Evolutionary conservation across 2,888 invertebrate genomes (phyloP), one percentile per base, ranked within the genome.

Genomic region (Metacarcinus magister): DNA sequence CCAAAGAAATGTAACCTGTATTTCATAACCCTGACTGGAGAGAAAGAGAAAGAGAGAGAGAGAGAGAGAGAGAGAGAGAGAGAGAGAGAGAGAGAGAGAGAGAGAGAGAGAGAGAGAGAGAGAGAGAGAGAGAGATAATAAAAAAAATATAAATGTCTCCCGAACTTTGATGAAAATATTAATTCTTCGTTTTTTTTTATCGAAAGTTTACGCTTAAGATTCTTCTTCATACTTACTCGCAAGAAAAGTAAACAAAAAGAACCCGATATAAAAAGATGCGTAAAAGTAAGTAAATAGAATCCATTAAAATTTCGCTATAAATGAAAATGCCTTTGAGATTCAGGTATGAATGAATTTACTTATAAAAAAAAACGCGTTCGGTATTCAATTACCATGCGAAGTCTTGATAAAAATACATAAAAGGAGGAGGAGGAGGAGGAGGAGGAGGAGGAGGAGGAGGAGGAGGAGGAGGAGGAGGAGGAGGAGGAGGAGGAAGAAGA

Each of bases 101-200:
- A 75, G 75, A 75, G 75, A 75, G 75, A 75, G 75, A 75, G 75
- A 90, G 90, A 90, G 90, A 90, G 90, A 90, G 90, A 90, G 90
- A 90, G 90, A 90, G 67, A 67, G 67, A 67, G 67, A 67, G 67
- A 67, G 23, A 23, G 67, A 75, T n/a, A n/a, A 28, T 8, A 75
- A 54, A 54, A 54, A 54, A 54, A 54, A 13, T 16, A 54, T 54
- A 13, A 8, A 3, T 54, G 16, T 13, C 54, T 16, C 54, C 54
- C 16, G 8, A 54, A 54, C 13, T 54, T 54, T 54, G 2, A 0
- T 54, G 54, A 54, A 54, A 54, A 54, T 54, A 54, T 54, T 0
- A 54, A 54, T 54, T 54, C 54, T 54, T 39, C 39, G 39, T 39
- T 39, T 39, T 39, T 39, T 16, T 54, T 16, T 54, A 54, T 54